Evolutionary conservation across 2,113 vertebrate species (phyloP), one percentile per base, ranked within the genome.

Genomic region (Perca fluviatilis): DNA sequence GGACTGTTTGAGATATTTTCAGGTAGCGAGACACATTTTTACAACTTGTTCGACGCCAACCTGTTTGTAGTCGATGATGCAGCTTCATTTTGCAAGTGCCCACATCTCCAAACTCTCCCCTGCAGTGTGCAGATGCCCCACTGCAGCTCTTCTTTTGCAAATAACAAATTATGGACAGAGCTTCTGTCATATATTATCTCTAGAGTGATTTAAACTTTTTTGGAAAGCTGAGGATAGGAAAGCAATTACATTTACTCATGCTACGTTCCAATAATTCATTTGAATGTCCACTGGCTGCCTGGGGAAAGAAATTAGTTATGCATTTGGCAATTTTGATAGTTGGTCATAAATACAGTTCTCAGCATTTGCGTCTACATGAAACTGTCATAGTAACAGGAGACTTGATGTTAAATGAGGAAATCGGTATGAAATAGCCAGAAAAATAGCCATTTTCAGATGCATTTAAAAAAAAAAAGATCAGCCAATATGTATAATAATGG

Each of bases 261-360:
- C 81, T 63, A 64, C 8, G 27, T 78, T 86, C 61, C 57, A 85
- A 90, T 93, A 94, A 86, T 88, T 92, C 66, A 89, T 91, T 83
- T 79, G 74, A 92, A 87, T 87, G 79, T 87, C 84, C 77, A 65
- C 77, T 81, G 58, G 88, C 83, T 89, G 67, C 66, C 71, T 61
- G 50, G 30, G 57, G 57, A 16, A 18, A 40, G 56, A 61, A 54
- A 25, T 43, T 2, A 21, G 8, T 76, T 73, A 82, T 84, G 75
- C 64, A 77, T 86, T 84, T 80, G 64, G 79, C 82, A 83, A 77
- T 89, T 75, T 85, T 77, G 77, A 87, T 73, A 77, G 65, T 80
- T 74, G 74, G 81, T 77, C 77, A 75, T 88, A 84, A 87, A 89
- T 80, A 81, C 82, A 77, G 33, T 89, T 64, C 85, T 79, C 74